Conservation (phyloP, 2,113 vertebrate species). For the Bujurquina vittata region DNA sequence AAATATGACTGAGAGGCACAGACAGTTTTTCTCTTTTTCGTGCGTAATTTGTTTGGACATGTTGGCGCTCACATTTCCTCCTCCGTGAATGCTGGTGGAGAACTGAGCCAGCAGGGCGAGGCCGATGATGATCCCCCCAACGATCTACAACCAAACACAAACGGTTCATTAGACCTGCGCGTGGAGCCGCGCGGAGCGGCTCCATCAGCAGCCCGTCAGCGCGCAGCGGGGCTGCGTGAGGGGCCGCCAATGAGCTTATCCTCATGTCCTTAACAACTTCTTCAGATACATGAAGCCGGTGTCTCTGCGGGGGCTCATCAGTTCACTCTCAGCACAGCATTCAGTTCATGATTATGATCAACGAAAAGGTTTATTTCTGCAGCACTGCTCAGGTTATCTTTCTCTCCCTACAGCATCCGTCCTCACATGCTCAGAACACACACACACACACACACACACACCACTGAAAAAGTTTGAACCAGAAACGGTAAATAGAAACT, state of each 20-base stretch:
- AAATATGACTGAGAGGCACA: neutral
- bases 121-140: constrained; percentile 25
- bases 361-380: neutral
- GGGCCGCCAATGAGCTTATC: too few species aligned
- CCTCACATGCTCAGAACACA: neutral
- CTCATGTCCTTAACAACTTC: too few species aligned
- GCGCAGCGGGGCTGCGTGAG: too few species aligned
- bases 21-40: too few species aligned
- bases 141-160: constrained; percentile 29
- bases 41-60: neutral
- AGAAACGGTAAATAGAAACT: neutral
- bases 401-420: neutral
- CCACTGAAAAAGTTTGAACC: too few species aligned
- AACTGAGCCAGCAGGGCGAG: constrained; percentile 37
- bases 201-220: too few species aligned
- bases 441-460: neutral
- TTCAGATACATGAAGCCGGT: neutral
- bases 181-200: too few species aligned
- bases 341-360: neutral
- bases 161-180: neutral
- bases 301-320: neutral
- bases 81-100: neutral
- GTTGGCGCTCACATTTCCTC: constrained; percentile 14
- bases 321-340: neutral
- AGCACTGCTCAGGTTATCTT: neutral